Evolutionary conservation across 2,797 vertebrate species (phyloP).

Genomic region (Oophaga sylvatica): DNA sequence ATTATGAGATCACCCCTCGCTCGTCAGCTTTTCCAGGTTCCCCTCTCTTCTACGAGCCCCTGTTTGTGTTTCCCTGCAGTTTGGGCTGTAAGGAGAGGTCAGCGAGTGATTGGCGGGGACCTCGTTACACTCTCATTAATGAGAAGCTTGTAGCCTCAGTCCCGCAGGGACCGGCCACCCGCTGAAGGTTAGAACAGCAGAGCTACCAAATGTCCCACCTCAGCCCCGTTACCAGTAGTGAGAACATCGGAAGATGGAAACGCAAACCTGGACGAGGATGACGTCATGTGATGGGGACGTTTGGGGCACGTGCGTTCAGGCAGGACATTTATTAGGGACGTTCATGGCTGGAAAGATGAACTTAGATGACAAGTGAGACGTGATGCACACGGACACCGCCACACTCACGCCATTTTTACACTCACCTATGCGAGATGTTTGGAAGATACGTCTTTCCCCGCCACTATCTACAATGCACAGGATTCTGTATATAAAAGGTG

Average conservation of each 20-base stretch:
- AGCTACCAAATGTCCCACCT: slow-evolving; percentile 37
- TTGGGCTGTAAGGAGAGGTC: slow-evolving; percentile 53
- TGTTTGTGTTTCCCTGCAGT: slow-evolving; percentile 66
- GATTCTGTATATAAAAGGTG: too few species aligned
- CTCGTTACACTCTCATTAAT: slow-evolving; percentile 10
- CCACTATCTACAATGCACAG: too few species aligned
- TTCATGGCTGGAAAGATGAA: neutral
- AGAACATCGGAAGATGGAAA: neutral
- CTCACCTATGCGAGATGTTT: too few species aligned
- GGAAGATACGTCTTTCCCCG: too few species aligned
- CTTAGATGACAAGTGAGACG: too few species aligned
- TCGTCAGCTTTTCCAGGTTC: slow-evolving; percentile 65
- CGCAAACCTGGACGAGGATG: neutral
- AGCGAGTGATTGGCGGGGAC: slow-evolving; percentile 6
- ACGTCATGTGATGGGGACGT: neutral
- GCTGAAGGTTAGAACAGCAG: slow-evolving; percentile 23
- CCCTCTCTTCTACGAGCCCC: slow-evolving; percentile 43
- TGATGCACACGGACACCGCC: too few species aligned
- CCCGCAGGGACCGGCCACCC: slow-evolving; percentile 42
- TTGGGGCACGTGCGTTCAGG: neutral
- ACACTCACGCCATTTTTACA: too few species aligned
- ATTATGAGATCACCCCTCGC: slow-evolving; percentile 61
- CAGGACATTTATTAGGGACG: neutral
- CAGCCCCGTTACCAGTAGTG: slow-evolving; percentile 24
- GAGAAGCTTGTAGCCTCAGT: slow-evolving; percentile 15